Conservation (phyloP, 2,888 invertebrate genomes). For the Nymphalis c-album region DNA sequence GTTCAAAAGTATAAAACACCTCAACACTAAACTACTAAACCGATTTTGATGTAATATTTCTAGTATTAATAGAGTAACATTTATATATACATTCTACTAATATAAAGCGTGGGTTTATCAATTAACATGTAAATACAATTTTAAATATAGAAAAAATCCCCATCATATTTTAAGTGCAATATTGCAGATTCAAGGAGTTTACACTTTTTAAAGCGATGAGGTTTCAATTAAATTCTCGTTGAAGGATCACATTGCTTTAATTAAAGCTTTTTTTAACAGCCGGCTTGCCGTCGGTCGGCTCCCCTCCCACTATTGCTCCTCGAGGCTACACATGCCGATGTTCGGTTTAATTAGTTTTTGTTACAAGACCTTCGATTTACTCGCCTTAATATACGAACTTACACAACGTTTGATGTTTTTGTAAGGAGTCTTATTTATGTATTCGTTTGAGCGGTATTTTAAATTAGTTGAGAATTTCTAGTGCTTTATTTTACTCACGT, state of each 20-base stretch:
- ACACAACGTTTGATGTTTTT: conserved; percentile 3
- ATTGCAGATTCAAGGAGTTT: conserved; percentile 12
- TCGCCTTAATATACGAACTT: conserved; percentile 40
- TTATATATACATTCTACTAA: not conserved
- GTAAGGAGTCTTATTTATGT: not conserved
- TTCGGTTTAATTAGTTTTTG: conserved; percentile 75
- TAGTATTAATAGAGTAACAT: too few relatives aligned
- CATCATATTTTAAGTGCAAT: conserved; percentile 1
- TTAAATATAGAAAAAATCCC: not conserved
- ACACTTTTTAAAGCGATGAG: conserved; percentile 29
- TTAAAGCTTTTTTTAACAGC: conserved; percentile 60
- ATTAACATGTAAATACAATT: not conserved
- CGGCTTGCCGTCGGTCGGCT: conserved; percentile 44
- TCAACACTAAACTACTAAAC: too few relatives aligned
- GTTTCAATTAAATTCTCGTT: conserved; percentile 59
- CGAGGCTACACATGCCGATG: conserved; percentile 65
- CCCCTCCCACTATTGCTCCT: conserved; percentile 61
- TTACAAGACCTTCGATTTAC: conserved; percentile 56
- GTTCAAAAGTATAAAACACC: too few relatives aligned
- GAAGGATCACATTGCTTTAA: conserved; percentile 59
- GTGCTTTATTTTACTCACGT: not conserved
- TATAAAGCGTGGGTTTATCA: not conserved
- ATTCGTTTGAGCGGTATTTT: not conserved
- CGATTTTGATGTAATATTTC: too few relatives aligned
- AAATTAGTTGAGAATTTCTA: not conserved